Base-by-base conservation (phyloP, 2,888 invertebrate genomes). In the Cataglyphis altisquamis region DNA sequence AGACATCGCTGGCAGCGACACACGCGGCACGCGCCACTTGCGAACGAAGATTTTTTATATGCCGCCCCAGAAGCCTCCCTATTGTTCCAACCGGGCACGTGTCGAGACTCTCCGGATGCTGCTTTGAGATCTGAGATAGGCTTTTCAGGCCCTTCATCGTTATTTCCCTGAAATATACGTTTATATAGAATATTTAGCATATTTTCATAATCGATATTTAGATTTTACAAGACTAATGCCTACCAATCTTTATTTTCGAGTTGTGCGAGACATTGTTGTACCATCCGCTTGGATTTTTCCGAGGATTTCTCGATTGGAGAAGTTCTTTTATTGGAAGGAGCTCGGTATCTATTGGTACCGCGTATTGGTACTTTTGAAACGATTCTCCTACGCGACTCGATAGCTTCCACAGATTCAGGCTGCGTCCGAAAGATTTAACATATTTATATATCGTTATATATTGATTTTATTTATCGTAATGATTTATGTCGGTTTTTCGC, bases 11-110 rank as follows among this genome's bases (percentile, higher is more conserved):
- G 62, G 98, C 96, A 9, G 98, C 97, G 85, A 97, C 96, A 92
- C 99, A 98, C 21, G 99, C 98, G 4, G 97, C 96, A 68, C 99
- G 96, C 0, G 99, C 97, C 0, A 99, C 99, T 93, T 99, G 98
- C 0, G 99, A 99, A 36, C 99, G 96, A 85, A 99, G 96, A 94
- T 98, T 99, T 89, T 97, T 97, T 67, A 98, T 97, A 92, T 98
- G 97, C 85, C 96, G 96, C 0, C 97, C 96, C 36, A 98, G 95
- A 84, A 96, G 96, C n/a, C 97, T 96, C 94, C 96, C 97, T 36
- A 97, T 95, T 36, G 97, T 96, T 67, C 97, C 94, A 36, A 95
- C 97, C 84, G 97, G 96, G 86, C 97, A 96, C 0, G 95, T 92
- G 75, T 96, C 96, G 60, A 97, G 90, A 21, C 96, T 94, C 32